Base-by-base conservation (phyloP, 1,140 invertebrate species). In the Fragariocoptes setiger region DNA sequence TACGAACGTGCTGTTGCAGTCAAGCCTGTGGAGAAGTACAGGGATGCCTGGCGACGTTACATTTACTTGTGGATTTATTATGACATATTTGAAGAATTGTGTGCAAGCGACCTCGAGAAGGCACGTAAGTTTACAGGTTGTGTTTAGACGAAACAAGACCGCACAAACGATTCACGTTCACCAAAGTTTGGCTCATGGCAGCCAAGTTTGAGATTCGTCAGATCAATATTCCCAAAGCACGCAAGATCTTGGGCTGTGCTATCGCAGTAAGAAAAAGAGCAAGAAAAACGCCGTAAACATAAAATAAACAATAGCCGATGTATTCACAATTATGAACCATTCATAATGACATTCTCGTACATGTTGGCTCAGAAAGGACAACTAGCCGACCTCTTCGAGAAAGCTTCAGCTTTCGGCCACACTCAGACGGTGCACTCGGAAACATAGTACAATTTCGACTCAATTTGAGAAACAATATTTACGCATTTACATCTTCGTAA, bases 41-140 rank as follows among this genome's bases (percentile, higher is more conserved):
- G 71, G 51, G 54, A 63, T 25, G 85, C 76, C 56, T 99, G 90
- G 90, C 63, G 82, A 41, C 62, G 90, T 40, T 99, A 99, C 53
- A 92, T 99, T 50, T 97, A 99, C 59, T 57, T 99, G n/a, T 99
- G 92, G 92, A 92, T 99, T 36, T 88, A 97, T 60, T 99, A 99
- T 64, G 86, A 90, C 0, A 53, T 99, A 4, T 97, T 75, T 63
- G 92, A 99, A 64, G 92, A 64, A 60, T 97, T 5, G 74, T 83
- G 54, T 70, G 72, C 1, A 68, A 78, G 59, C 83, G 97, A 54
- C 54, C 70, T 40, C 83, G 92, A 48, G 65, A 75, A 51, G 75
- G 80, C n/a, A 62, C 85, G 47, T 71, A 90, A 57, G 78, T 97
- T 2, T 76, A 70, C 51, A 74, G 75, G 55, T 77, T 77, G n/a